Evolutionary conservation across 2,888 invertebrate species (phyloP).

Genomic region (Platycnemis pennipes): DNA sequence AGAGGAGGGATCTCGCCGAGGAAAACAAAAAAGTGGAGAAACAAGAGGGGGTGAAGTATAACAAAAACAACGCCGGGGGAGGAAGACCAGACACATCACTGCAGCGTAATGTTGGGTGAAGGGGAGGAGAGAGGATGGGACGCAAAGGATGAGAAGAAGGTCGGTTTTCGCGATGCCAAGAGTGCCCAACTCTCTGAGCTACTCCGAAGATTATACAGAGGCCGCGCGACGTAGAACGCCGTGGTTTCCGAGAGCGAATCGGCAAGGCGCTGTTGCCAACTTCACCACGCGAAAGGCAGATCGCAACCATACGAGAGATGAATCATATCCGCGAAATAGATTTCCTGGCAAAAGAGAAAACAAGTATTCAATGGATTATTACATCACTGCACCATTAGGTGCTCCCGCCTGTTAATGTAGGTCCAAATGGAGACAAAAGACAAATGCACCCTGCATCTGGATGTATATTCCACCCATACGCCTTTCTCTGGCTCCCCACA

Average conservation of each 20-base stretch:
- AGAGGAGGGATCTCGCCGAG: neutral
- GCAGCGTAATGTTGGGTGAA: neutral
- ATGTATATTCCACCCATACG: no score
- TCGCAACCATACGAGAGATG: neutral
- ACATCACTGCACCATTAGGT: no score
- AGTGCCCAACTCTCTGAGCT: neutral
- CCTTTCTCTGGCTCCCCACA: no score
- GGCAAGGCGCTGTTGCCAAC: neutral
- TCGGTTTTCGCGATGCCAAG: neutral
- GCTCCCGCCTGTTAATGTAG: no score
- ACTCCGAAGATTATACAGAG: neutral
- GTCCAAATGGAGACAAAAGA: no score
- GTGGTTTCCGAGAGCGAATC: neutral
- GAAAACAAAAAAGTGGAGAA: neutral
- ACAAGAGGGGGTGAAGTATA: neutral
- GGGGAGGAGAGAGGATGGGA: neutral
- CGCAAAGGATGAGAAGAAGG: neutral
- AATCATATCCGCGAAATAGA: neutral
- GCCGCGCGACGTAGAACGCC: neutral
- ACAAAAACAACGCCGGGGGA: neutral
- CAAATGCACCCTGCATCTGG: no score
- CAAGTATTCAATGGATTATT: no score
- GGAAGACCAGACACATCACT: neutral
- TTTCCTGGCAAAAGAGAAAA: no score
- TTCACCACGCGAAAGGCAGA: neutral